These are phyloP conservation scores for Cremastinae sp. DNA, from an alignment of 2,888 invertebrate species.

Conservation along the genomic window DNA sequence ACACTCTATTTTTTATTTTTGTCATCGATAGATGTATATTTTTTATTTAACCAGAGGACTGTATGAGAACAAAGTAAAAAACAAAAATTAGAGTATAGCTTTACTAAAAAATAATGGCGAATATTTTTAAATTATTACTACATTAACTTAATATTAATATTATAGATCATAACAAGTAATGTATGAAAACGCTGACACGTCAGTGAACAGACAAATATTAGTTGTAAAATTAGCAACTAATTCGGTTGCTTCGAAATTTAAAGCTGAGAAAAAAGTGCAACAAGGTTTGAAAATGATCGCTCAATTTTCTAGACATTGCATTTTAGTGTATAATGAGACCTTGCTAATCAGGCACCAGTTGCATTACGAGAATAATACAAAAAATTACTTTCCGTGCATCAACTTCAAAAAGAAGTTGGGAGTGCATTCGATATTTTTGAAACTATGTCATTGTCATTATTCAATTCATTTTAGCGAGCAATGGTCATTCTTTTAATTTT, in stretches of 20 bases:
- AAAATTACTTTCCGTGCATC: too few species aligned
- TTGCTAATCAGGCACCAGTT: neutral
- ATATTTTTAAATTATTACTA: neutral
- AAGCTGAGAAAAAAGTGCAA: conserved; percentile 35
- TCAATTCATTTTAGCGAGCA: too few species aligned
- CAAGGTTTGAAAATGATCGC: conserved; percentile 15
- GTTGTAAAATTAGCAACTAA: conserved; percentile 34
- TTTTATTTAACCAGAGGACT: conserved; percentile 29
- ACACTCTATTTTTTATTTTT: conserved; percentile 20
- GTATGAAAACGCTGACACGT: conserved; percentile 28
- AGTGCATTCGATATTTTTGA: too few species aligned
- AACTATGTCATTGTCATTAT: too few species aligned
- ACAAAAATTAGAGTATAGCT: conserved; percentile 1
- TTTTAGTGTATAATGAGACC: neutral
- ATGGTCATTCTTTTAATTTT: neutral
- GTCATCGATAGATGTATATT: conserved; percentile 17
- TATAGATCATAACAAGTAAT: conserved; percentile 22
- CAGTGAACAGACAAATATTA: conserved; percentile 58
- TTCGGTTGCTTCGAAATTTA: conserved; percentile 16
- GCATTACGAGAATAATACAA: too few species aligned
- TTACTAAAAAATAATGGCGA: neutral
- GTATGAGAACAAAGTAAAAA: conserved; percentile 13
- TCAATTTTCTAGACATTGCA: neutral
- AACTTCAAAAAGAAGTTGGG: too few species aligned
- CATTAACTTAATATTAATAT: conserved; percentile 8